Evolutionary conservation across 23 tunicate species (phyloP), one percentile per base, ranked within the genome.

Genomic region (Halocynthia roretzi): DNA sequence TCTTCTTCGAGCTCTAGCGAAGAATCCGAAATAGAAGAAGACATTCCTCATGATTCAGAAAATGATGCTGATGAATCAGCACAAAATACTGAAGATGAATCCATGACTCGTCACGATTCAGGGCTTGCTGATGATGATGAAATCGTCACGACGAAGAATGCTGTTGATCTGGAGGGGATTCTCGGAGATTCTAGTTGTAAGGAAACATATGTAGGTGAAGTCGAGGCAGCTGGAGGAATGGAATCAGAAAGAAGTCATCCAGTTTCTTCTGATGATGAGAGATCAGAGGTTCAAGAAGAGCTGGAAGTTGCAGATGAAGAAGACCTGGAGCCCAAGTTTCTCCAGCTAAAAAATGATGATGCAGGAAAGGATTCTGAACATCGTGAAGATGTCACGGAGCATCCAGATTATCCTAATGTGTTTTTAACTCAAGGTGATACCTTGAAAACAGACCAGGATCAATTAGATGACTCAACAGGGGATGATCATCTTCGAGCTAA

Each of bases 341-440:
- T 65, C 10, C 14, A 65, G n/a, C 22, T 8, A 15, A 48, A 5
- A 65, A 10, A 20, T 11, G 70, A 65, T 65, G 2, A 65, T 20
- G 5, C 22, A n/a, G 63, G 63, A 65, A 6, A 65, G 70, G 70
- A 65, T 10, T 65, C 70, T 65, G 70, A 6, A 15, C 70, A 65
- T 9, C 48, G 5, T 40, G 70, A 65, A 15, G 2, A 65, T 14
- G 31, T 65, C 70, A 40, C 17, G 14, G 70, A 65, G 31, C 48
- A 65, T 10, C n/a, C 22, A 6, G 17, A 65, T n/a, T 15, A 58
- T 15, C 17, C 63, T 58, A 15, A 15, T 58, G 15, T 58, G 17
- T n/a, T n/a, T 58, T n/a, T 58, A 15, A 14, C 17, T 58, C 63
- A 15, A 31, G 44, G 4, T 31, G 44, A 31, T 31, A 31, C 44